These are phyloP conservation scores for Cotesia congregata DNA, from an alignment of 2,888 invertebrate genomes.

Conservation along the genomic window DNA sequence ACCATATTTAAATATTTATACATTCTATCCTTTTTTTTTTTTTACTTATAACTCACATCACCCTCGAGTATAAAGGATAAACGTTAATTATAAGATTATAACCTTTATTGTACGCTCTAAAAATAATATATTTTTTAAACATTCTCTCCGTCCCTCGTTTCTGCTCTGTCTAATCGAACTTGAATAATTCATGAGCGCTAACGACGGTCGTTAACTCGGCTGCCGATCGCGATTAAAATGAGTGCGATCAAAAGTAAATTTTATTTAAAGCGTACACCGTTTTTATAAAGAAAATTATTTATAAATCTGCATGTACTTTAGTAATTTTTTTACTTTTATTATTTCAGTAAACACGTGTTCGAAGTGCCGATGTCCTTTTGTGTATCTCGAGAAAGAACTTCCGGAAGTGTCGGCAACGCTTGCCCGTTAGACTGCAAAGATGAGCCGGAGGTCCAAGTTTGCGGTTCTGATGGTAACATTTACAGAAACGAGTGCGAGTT, in stretches of 20 bases:
- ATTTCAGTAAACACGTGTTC: slow-evolving; percentile 87
- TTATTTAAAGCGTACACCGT: slow-evolving; percentile 24
- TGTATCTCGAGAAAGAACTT: slow-evolving; percentile 82
- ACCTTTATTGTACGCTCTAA: background rate
- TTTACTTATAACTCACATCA: background rate
- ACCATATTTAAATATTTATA: background rate
- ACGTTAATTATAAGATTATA: background rate
- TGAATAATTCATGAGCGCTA: slow-evolving; percentile 47
- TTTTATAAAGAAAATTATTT: slow-evolving; percentile 25
- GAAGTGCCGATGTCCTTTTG: slow-evolving; percentile 93
- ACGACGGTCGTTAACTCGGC: slow-evolving; percentile 28
- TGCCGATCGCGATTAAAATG: slow-evolving; percentile 31
- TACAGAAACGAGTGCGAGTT: slow-evolving; percentile 92
- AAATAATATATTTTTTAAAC: too few relatives aligned
- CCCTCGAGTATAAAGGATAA: background rate
- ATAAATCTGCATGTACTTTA: too few relatives aligned
- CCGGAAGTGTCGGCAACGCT: slow-evolving; percentile 74
- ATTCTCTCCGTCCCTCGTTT: background rate
- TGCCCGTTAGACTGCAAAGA: slow-evolving; percentile 83
- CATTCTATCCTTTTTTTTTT: background rate
- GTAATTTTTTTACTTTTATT: slow-evolving; percentile 17
- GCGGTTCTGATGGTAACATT: slow-evolving; percentile 90
- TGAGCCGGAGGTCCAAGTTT: slow-evolving; percentile 82
- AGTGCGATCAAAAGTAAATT: background rate
- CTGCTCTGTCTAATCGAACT: slow-evolving; percentile 37